Conservation (phyloP, 2,888 invertebrate genomes). For the Agrotis puta region DNA sequence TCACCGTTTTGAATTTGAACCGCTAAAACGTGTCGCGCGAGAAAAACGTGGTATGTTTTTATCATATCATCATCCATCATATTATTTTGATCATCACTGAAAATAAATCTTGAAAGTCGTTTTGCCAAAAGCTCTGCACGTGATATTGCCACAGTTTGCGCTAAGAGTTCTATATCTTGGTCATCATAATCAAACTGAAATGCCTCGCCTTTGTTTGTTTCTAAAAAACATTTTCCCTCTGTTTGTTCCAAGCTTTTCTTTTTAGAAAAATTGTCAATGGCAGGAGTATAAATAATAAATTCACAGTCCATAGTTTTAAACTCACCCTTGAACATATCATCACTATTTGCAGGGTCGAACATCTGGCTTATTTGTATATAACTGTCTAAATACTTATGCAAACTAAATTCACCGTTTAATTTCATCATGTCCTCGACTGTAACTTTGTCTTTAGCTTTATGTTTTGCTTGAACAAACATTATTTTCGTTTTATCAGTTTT, state of each 20-base stretch:
- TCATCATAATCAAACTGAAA: slow-evolving; percentile 51
- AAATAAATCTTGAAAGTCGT: slow-evolving; percentile 34
- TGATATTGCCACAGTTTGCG: slow-evolving; percentile 30
- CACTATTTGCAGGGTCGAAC: too few relatives aligned
- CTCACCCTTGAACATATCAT: too few relatives aligned
- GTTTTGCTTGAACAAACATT: slow-evolving; percentile 63
- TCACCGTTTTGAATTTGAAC: slow-evolving; percentile 2
- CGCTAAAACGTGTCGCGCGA: slow-evolving; percentile 39
- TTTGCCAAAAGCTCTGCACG: slow-evolving; percentile 48
- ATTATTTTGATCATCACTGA: slow-evolving; percentile 28
- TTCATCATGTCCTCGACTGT: too few relatives aligned
- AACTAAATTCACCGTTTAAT: too few relatives aligned
- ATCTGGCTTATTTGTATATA: too few relatives aligned
- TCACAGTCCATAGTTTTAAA: too few relatives aligned
- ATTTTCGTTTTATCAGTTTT: slow-evolving; percentile 28
- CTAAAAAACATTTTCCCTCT: slow-evolving; percentile 34
- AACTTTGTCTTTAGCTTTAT: slow-evolving; percentile 54
- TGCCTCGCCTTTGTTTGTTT: slow-evolving; percentile 28
- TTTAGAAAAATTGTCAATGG: too few relatives aligned
- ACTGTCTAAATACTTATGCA: too few relatives aligned
- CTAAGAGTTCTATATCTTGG: slow-evolving; percentile 35
- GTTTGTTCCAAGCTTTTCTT: slow-evolving; percentile 8
- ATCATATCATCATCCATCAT: slow-evolving; percentile 50
- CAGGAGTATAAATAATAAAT: too few relatives aligned
- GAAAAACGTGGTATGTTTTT: slow-evolving; percentile 50